Percentiles rank a stretch among this genome's conserved stretches.
These are phyloP conservation scores for Napeogenes inachia DNA, from an alignment of 2,888 invertebrate genomes.

Conservation along the genomic window DNA sequence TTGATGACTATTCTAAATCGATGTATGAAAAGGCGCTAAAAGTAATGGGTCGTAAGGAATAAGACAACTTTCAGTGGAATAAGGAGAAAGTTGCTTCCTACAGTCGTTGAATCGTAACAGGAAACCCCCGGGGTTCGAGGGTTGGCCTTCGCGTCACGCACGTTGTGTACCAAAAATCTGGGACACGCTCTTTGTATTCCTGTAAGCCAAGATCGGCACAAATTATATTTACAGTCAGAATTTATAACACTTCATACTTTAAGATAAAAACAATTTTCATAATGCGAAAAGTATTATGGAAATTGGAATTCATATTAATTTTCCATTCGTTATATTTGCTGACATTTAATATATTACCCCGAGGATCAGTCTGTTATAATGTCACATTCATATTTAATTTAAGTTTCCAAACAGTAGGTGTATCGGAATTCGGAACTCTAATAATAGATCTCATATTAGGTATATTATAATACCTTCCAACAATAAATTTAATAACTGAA, in stretches of 20 bases:
- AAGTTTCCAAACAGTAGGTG: no score
- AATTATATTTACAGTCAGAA: conserved; percentile 20
- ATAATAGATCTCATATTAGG: no score
- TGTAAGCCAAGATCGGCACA: conserved; percentile 18
- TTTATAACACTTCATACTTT: conserved; percentile 13
- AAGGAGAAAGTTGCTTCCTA: conserved; percentile 18
- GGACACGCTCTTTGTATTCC: conserved; percentile 20
- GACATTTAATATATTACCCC: no score
- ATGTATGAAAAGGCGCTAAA: conserved; percentile 5
- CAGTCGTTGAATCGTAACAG: conserved; percentile 24
- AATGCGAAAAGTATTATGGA: no score
- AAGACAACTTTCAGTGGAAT: conserved; percentile 12
- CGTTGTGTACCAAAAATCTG: conserved; percentile 19
- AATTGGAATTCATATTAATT: no score
- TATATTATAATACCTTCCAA: no score
- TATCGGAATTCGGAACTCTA: no score
- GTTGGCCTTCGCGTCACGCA: conserved; percentile 16
- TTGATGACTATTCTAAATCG: conserved; percentile 11
- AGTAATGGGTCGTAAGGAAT: conserved; percentile 16
- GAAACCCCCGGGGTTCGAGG: conserved; percentile 20
- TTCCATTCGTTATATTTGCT: no score
- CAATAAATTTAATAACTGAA: no score
- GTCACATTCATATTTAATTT: no score
- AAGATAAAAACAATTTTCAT: no score
- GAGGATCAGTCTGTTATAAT: no score